phyloP scores from a whole-genome alignment of 1,140 invertebrate species.

The Eumaeus atala region DNA sequence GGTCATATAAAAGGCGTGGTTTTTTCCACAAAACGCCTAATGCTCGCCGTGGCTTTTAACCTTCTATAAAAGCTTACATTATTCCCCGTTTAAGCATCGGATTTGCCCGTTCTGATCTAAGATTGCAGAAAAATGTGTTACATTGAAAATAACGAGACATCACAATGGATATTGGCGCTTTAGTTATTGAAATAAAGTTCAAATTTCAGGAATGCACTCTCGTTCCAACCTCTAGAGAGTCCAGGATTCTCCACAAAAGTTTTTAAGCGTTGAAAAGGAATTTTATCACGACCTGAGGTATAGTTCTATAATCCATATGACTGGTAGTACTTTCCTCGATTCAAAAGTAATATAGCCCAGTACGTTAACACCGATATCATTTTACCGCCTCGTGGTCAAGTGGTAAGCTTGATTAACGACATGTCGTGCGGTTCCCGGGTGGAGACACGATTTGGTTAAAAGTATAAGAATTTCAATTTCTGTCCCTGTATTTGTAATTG shows the following conservation, averaged over 20 bases:
- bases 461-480: no score
- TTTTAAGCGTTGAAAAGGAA: not conserved
- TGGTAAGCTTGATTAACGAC: no score
- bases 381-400: no score
- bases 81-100: constrained; percentile 32
- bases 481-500: no score
- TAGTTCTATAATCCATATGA: constrained; percentile 1
- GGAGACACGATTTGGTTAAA: no score
- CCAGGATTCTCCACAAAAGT: constrained; percentile 6
- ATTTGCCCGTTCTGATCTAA: constrained; percentile 36
- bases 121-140: constrained; percentile 40
- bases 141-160: constrained; percentile 32
- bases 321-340: not conserved
- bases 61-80: constrained; percentile 35
- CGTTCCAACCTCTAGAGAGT: not conserved
- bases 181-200: not conserved
- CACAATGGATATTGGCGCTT: constrained; percentile 2
- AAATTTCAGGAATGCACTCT: not conserved
- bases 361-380: no score
- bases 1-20: constrained; percentile 2
- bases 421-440: no score
- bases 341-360: no score
- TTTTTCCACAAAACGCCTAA: constrained; percentile 18
- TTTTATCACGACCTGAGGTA: constrained; percentile 3
- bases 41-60: constrained; percentile 34